Evolutionary conservation across 2,797 vertebrate species (phyloP), one percentile per base, ranked within the genome.

Genomic region (Premnoplex brunnescens): DNA sequence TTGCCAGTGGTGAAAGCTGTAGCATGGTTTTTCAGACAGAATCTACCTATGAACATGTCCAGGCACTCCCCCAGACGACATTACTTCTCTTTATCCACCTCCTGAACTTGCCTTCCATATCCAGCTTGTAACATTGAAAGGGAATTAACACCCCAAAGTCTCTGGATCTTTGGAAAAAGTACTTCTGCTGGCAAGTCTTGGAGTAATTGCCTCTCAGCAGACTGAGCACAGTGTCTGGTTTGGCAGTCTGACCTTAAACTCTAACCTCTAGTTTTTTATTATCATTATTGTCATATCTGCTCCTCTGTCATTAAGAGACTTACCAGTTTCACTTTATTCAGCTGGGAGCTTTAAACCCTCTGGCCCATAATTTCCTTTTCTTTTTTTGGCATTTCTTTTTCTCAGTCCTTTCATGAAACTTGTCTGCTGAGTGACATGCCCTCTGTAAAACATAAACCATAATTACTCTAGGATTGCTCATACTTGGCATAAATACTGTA

Each of bases 401-500:
- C 86, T 94, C 77, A 59, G 93, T 94, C 93, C 88, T 93, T 96
- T 96, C 94, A 85, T 95, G 96, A 90, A 90, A 84, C 81, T 83
- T 51, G 66, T 96, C 91, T 95, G 88, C 81, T 94, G 90, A 94
- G 37, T 91, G 95, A 96, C 90, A 93, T 97, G 93, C 92, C 95
- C 94, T 93, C 91, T 85, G 85, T 95, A 96, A 93, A 96, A 78
- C 75, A 86, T 66, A 95, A 93, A 64, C 93, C 94, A 56, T 97
- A 93, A 96, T 96, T 95, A 93, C 84, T 79, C 62, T 18, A 77
- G 78, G 89, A 95, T 94, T 94, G 91, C 85, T 96, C 94, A 94
- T 96, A 90, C 85, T 97, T 91, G 95, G 95, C 96, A 96, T 96
- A 93, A 97, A 94, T 92, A 93, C 92, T 91, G 49, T 80, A 89